Base-by-base conservation (phyloP, 2,888 invertebrate species). In the Drosophila multiciliata region DNA sequence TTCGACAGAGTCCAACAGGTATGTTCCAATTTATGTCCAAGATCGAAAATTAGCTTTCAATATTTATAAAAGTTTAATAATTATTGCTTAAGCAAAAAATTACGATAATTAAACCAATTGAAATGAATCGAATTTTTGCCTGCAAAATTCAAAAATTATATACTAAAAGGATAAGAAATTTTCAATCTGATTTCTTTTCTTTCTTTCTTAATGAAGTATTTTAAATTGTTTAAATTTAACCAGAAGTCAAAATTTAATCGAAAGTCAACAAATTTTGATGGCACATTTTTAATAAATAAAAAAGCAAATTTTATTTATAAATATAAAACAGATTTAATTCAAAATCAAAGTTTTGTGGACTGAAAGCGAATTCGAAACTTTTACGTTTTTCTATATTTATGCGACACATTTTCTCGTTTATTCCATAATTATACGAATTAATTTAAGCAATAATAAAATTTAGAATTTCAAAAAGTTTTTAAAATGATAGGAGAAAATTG, bases 1-100 rank as follows among this genome's bases (percentile, higher is more conserved):
- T 91, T 62, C 91, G 89, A 66, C 91, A 91, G 71, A 84, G 89
- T 82, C 87, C 88, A 83, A 73, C 91, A 92, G 92, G 92, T 92
- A 72, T 86, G 90, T 80, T 33, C 12, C 49, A 9, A 5, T 29
- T 29, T 29, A 29, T 29, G 5, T 8, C 7, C 1, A 8, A 53
- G 20, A 26, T 45, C 45, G 20, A 23, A 7, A 23, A 15, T 8
- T 45, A 15, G 1, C 9, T 0, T 17, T 26, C 1, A 49, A 17
- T 17, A 49, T 54, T 23, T 7, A 36, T 7, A 5, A 6, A 38
- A 17, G 4, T 45, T 45, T 3, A 8, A 4, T 2, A 15, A 8
- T 2, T 15, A 26, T 20, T 20, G 20, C 3, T 12, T 9, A n/a
- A 40, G 40, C n/a, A 40, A n/a, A 17, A 4, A 9, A 2, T 12